Evolutionary conservation across 1,140 invertebrate genomes (phyloP).

Genomic region (Nephotettix cincticeps): DNA sequence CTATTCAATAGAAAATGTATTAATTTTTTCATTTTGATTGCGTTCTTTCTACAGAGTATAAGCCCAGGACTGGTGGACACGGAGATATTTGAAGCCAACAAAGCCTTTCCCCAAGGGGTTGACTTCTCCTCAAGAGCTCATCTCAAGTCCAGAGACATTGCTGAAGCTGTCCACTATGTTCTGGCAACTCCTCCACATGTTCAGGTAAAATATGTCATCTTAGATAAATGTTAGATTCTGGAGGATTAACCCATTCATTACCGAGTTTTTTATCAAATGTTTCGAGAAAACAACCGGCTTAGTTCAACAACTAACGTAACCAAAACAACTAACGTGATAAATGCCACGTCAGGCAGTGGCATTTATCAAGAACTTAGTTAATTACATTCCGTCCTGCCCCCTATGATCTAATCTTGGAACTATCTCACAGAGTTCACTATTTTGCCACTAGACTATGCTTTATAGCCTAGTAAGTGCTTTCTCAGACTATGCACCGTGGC

Average conservation of each 20-base stretch:
- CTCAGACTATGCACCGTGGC: too few species aligned
- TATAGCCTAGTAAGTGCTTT: too few species aligned
- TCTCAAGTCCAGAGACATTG: slow-evolving; percentile 52
- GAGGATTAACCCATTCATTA: not conserved
- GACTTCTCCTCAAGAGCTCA: slow-evolving; percentile 17
- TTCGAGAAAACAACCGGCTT: not conserved
- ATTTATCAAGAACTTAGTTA: too few species aligned
- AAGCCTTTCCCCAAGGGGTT: not conserved
- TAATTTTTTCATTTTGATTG: too few species aligned
- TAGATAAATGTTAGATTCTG: not conserved
- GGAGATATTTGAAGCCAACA: slow-evolving; percentile 20
- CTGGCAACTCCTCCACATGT: slow-evolving; percentile 52
- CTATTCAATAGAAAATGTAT: too few species aligned
- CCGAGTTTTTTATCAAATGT: too few species aligned
- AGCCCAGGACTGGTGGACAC: slow-evolving; percentile 36
- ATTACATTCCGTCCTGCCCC: too few species aligned
- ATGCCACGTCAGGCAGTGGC: not conserved
- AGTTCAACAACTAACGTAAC: not conserved
- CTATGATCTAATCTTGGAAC: too few species aligned
- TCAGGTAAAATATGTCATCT: slow-evolving; percentile 48
- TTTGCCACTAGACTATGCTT: too few species aligned
- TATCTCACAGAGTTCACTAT: too few species aligned
- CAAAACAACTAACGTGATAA: not conserved
- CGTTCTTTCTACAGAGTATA: slow-evolving; percentile 30
- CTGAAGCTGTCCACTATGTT: slow-evolving; percentile 52